These are phyloP conservation scores for Ranitomeya imitator DNA, from an alignment of 2,113 vertebrate genomes.

Conservation along the genomic window DNA sequence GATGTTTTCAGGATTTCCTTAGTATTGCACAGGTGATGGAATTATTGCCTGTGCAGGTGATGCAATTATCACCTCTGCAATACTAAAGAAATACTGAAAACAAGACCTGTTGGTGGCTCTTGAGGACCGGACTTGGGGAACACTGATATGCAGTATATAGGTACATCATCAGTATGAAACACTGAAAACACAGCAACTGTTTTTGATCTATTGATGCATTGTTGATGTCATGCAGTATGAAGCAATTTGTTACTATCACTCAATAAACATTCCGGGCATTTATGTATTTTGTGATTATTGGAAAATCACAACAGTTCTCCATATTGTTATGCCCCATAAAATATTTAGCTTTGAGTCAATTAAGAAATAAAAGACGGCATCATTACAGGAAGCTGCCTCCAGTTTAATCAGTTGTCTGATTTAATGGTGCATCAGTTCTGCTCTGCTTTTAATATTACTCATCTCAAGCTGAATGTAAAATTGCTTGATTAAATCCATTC, in stretches of 20 bases:
- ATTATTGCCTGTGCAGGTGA: no score
- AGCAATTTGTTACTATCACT: neutral
- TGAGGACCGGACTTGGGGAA: no score
- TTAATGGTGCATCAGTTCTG: constrained; percentile 14
- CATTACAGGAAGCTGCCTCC: constrained; percentile 39
- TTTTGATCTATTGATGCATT: neutral
- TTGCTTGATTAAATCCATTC: constrained; percentile 43
- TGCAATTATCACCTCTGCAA: no score
- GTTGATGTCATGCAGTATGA: neutral
- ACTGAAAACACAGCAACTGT: neutral
- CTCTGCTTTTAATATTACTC: constrained; percentile 25
- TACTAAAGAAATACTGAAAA: no score
- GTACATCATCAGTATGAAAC: neutral
- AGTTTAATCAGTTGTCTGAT: constrained; percentile 34
- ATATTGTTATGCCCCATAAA: constrained; percentile 30
- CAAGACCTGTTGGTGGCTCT: no score
- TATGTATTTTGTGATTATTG: constrained; percentile 24
- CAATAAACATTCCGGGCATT: neutral
- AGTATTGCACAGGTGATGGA: no score
- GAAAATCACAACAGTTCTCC: constrained; percentile 5
- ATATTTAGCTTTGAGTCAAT: constrained; percentile 39
- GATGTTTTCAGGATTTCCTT: no score
- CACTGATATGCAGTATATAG: no score
- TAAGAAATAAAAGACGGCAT: constrained; percentile 26
- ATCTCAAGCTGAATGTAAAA: constrained; percentile 43